Percentiles rank a stretch among this genome's conserved stretches.
Conservation (phyloP, 2,113 vertebrate genomes). For the Taxidea taxus region DNA sequence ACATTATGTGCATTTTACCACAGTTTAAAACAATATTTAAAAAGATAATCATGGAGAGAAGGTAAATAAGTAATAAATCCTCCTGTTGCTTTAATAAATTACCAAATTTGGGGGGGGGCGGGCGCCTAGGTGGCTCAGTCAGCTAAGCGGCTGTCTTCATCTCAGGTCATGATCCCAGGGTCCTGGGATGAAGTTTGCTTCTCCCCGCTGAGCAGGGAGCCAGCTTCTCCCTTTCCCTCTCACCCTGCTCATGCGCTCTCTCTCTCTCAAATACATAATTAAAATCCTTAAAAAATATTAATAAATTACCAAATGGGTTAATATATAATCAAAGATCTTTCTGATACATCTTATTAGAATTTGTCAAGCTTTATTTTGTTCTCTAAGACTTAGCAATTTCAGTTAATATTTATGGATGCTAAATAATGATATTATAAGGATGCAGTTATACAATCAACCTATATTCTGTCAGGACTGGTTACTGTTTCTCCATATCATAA, state of each 20-base stretch:
- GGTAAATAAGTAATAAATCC: background rate
- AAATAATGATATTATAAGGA: conserved; percentile 13
- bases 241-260: background rate
- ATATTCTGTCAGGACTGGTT: background rate
- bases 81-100: conserved; percentile 7
- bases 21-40: background rate
- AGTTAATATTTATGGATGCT: background rate
- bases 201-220: background rate
- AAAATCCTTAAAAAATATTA: background rate
- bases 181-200: background rate
- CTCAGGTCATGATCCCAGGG: background rate
- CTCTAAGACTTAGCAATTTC: conserved; percentile 8
- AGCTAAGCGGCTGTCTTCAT: background rate
- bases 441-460: background rate
- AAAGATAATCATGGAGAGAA: background rate
- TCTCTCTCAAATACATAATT: background rate
- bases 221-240: background rate
- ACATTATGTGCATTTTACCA: background rate
- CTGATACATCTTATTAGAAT: background rate
- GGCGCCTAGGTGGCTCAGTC: background rate
- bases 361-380: conserved; percentile 26
- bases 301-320: background rate
- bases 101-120: background rate
- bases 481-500: conserved; percentile 29
- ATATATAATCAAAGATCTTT: background rate